A percentile compares a stretch with the other conserved stretches of the same genome.
These are phyloP conservation scores for Macropis europaea DNA, from an alignment of 2,888 invertebrate species.

Conservation along the genomic window DNA sequence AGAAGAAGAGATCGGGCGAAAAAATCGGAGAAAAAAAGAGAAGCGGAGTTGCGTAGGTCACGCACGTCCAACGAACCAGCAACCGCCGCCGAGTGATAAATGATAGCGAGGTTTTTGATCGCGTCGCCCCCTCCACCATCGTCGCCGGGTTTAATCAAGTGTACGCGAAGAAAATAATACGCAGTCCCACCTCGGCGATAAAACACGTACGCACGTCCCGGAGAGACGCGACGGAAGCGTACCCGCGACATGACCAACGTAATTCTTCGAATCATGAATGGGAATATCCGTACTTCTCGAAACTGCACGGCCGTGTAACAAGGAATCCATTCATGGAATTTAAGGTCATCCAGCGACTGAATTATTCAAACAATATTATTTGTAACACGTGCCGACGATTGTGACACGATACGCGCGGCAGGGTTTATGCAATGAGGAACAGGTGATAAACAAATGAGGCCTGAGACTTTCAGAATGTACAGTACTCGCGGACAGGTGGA, in stretches of 20 bases:
- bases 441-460: no score
- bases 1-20: background rate
- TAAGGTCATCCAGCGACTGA: background rate
- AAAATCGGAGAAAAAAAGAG: conserved; percentile 14
- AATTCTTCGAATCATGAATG: conserved; percentile 27
- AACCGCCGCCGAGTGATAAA: conserved; percentile 43
- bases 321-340: conserved; percentile 8
- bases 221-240: conserved; percentile 28
- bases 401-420: no score
- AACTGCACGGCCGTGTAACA: background rate
- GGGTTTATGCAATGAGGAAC: no score
- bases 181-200: conserved; percentile 3
- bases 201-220: conserved; percentile 13
- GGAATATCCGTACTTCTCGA: conserved; percentile 9
- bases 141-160: conserved; percentile 41
- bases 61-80: conserved; percentile 51
- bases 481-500: no score
- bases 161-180: conserved; percentile 40
- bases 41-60: conserved; percentile 49
- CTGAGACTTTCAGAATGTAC: no score
- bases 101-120: conserved; percentile 59
- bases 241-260: conserved; percentile 11
- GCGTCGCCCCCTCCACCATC: conserved; percentile 30
- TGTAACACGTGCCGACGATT: no score
- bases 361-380: no score